Conservation (phyloP, 2,113 vertebrate species). For the Helogale parvula region DNA sequence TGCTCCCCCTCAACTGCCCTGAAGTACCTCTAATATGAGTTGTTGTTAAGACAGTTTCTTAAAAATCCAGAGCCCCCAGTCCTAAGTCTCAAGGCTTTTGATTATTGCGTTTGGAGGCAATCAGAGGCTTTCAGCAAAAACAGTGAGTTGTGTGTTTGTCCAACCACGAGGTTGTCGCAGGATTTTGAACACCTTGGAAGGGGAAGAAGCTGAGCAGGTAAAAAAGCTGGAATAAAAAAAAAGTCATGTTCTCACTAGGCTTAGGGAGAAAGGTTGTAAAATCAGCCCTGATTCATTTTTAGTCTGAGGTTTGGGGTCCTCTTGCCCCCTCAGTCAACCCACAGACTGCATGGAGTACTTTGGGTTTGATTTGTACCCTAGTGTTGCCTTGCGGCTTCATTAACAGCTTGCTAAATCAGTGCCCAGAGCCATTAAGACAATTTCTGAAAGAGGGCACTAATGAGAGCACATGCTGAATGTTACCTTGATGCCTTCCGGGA, state of each 20-base stretch:
- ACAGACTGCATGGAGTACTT: not conserved
- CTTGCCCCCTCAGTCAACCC: not conserved
- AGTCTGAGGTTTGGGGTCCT: not conserved
- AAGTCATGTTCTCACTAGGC: not conserved
- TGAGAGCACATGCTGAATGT: not conserved
- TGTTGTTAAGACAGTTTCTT: not conserved
- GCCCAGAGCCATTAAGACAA: slow-evolving; percentile 36
- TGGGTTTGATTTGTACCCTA: not conserved
- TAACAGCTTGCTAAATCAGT: slow-evolving; percentile 26
- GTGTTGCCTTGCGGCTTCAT: not conserved
- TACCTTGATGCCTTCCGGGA: not conserved
- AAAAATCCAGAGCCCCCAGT: not conserved
- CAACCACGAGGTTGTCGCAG: not conserved
- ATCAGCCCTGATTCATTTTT: not conserved
- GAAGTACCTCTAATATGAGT: not conserved
- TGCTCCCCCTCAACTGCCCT: not conserved
- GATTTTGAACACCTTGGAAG: not conserved
- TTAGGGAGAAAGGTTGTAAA: not conserved
- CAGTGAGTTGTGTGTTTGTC: not conserved
- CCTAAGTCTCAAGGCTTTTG: not conserved
- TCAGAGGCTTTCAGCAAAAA: not conserved
- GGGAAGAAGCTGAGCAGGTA: not conserved
- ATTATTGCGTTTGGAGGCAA: not conserved
- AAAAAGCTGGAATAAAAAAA: slow-evolving; percentile 7
- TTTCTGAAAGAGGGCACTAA: not conserved